These are phyloP conservation scores for Equus przewalskii DNA, from an alignment of 2,113 vertebrate species.

Conservation along the genomic window DNA sequence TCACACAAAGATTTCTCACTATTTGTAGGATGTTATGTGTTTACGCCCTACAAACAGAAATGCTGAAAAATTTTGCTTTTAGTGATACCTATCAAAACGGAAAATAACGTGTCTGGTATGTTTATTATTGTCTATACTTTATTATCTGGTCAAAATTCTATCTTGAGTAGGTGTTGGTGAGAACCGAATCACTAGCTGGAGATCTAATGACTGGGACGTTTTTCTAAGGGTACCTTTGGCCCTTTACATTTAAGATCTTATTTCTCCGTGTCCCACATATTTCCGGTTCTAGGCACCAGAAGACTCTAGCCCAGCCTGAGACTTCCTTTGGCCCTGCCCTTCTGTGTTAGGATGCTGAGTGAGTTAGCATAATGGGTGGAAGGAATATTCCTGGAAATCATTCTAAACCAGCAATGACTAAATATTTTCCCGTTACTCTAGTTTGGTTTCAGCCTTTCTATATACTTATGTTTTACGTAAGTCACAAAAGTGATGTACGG, in stretches of 20 bases:
- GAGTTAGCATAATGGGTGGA: accelerated
- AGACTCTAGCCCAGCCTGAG: background rate
- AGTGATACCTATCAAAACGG: background rate
- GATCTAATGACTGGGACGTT: background rate
- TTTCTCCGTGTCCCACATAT: background rate
- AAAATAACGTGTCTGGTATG: background rate
- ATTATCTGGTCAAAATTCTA: background rate
- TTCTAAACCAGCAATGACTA: background rate
- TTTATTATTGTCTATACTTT: background rate
- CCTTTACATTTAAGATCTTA: background rate
- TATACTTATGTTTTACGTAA: background rate
- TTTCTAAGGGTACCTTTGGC: background rate
- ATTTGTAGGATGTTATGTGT: too few relatives aligned
- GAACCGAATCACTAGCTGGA: background rate
- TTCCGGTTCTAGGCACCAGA: too few relatives aligned
- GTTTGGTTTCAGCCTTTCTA: background rate
- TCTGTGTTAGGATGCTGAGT: background rate
- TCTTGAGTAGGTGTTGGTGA: background rate
- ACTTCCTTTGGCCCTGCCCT: accelerated
- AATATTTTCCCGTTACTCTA: background rate
- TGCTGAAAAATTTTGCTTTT: background rate
- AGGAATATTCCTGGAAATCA: background rate
- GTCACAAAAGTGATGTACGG: background rate
- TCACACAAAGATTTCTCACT: background rate
- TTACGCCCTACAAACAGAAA: background rate